Evolutionary conservation across 1,140 invertebrate genomes (phyloP).

Genomic region (Yoshiicerus persimilis): DNA sequence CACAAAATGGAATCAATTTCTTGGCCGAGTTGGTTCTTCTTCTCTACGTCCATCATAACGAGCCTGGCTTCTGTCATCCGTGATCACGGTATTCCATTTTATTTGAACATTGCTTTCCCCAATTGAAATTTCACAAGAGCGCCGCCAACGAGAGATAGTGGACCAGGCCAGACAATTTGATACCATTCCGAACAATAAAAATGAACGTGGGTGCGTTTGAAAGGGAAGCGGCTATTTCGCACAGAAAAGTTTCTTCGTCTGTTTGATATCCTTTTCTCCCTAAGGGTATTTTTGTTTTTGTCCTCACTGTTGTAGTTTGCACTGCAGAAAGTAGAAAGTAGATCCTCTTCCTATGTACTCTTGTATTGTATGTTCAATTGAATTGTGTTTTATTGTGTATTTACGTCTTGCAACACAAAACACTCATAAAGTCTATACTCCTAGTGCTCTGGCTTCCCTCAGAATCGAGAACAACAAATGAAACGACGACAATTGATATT

Average conservation of each 20-base stretch:
- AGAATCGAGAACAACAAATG: neutral
- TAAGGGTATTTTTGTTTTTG: neutral
- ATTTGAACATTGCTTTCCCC: slow-evolving; percentile 12
- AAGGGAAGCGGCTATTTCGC: neutral
- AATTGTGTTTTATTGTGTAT: neutral
- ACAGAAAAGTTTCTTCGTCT: neutral
- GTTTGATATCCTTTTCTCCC: neutral
- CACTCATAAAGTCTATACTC: neutral
- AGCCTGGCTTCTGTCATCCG: slow-evolving; percentile 34
- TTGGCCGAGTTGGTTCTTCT: slow-evolving; percentile 8
- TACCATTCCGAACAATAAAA: slow-evolving; percentile 14
- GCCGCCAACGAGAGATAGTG: neutral
- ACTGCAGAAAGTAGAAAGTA: neutral
- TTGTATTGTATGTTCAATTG: neutral
- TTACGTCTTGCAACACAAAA: neutral
- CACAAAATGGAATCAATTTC: slow-evolving; percentile 25
- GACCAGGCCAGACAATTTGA: neutral
- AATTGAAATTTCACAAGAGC: slow-evolving; percentile 17
- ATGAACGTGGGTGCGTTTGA: neutral
- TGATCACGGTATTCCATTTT: slow-evolving; percentile 47
- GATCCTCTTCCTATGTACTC: neutral
- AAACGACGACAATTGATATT: neutral
- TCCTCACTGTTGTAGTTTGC: neutral
- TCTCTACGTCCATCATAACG: slow-evolving; percentile 22
- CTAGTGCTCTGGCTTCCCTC: neutral